A percentile compares a stretch with the other conserved stretches of the same genome.
Conservation (phyloP, 2,888 invertebrate genomes). For the Girardia tigrina region DNA sequence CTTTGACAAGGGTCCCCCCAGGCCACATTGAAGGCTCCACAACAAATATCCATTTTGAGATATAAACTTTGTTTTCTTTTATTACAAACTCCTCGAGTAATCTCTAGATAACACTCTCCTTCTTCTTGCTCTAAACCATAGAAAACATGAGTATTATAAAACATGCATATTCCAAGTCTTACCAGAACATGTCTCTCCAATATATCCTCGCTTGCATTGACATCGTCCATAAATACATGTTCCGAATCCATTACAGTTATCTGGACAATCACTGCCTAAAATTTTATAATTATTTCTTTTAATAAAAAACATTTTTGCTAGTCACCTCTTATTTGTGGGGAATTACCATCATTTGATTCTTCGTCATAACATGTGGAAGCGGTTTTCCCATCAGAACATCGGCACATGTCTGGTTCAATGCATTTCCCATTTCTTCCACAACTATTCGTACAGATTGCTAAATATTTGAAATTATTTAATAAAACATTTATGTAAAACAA, state of each 20-base stretch:
- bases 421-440: conserved; percentile 27
- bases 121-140: not conserved
- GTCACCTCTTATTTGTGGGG: not conserved
- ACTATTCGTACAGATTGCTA: not conserved
- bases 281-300: too few species aligned
- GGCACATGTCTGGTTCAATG: conserved; percentile 18
- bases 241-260: not conserved
- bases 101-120: conserved; percentile 26
- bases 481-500: not conserved
- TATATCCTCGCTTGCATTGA: not conserved
- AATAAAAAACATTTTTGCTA: too few species aligned
- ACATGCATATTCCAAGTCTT: too few species aligned
- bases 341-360: not conserved
- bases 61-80: not conserved
- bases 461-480: not conserved
- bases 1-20: conserved; percentile 31
- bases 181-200: conserved; percentile 20
- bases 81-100: conserved; percentile 14
- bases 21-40: conserved; percentile 29
- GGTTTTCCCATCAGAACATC: conserved; percentile 16
- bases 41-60: not conserved
- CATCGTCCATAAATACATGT: conserved; percentile 15
- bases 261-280: not conserved
- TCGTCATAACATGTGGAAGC: conserved; percentile 8
- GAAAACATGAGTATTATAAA: too few species aligned